Evolutionary conservation across 1,140 invertebrate species (phyloP), one percentile per base, ranked within the genome.

Genomic region (Myzus persicae): DNA sequence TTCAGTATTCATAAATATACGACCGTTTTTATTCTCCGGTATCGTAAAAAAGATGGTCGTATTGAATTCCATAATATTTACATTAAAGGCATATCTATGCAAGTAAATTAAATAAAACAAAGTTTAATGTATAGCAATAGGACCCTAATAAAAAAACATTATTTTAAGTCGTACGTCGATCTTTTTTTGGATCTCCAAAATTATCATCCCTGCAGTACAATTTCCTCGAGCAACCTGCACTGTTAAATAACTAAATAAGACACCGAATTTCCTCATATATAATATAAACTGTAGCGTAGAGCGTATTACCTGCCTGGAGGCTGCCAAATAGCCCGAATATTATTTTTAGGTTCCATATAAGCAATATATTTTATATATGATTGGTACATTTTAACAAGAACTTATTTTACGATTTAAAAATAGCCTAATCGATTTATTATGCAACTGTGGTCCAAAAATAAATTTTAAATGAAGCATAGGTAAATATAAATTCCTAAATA

Each of bases 241-340:
- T 67, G 59, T 67, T 67, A 67, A 67, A 67, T 67, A 67, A 67
- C 14, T 67, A 67, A 67, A 67, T n/a, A 67, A 67, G 59, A 67
- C 11, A 67, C 59, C 14, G 1, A 5, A 67, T 18, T n/a, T 67
- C 6, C 4, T n/a, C 59, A 67, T 67, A 14, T 59, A 31, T 59
- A 59, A 11, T 59, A 59, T 59, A 14, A 67, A 5, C 31, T 31
- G 11, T 11, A 67, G 46, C 7, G 20, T 22, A 51, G 14, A 11
- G 20, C 18, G 24, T n/a, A 67, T 67, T n/a, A 18, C 11, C 14
- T 18, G 59, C n/a, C n/a, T n/a, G 14, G 31, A n/a, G 4, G 6
- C 31, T n/a, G 11, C 3, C n/a, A 67, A 67, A 67, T 67, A 67
- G 14, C 31, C 9, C 14, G 4, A 67, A 51, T 51, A 51, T 51